Base-by-base conservation (phyloP, 64 coral and sea anemone species). In the Anthopleura sola region DNA sequence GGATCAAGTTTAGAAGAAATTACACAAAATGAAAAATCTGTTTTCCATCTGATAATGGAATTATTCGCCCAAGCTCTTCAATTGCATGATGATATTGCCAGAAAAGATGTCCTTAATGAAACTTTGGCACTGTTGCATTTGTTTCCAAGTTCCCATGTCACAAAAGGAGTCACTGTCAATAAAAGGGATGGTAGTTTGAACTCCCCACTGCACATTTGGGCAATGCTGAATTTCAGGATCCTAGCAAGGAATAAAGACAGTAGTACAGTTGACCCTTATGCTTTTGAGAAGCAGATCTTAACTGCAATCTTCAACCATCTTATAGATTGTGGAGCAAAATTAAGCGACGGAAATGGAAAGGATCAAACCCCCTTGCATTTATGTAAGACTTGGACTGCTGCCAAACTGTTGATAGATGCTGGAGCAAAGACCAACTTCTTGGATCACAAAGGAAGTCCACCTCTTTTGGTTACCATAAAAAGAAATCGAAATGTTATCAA, bases 341-440 rank as follows among this genome's bases (percentile, higher is more conserved):
- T 79, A 20, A 79, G 47, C 26, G 76, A 38, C 20, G 38, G 37
- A 51, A 76, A 76, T 33, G 74, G 37, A 15, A 14, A 17, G 17
- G 74, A 76, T 32, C 74, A 36, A 76, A 76, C 74, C 13, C 74
- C 74, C 10, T 39, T 76, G 10, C 74, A 76, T 76, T 20, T 76
- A 36, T 76, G 74, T 19, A 37, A 76, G 74, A 76, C 74, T 32
- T 76, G 74, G 74, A 76, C 74, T 36, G 74, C 74, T 36, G 37
- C 74, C 7, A 76, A 39, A 37, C 74, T 76, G 2, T 33, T 76
- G 28, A 76, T 76, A 76, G 74, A 76, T 36, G 74, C 74, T 18
- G 74, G 74, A 76, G 74, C 74, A 76, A 76, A 76, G 18, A 39
- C 74, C 14, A 36, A 76, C 4, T 32, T 36, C 5, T 23, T 76